Conservation (phyloP, 1,140 invertebrate species). For the Bactericera cockerelli region DNA sequence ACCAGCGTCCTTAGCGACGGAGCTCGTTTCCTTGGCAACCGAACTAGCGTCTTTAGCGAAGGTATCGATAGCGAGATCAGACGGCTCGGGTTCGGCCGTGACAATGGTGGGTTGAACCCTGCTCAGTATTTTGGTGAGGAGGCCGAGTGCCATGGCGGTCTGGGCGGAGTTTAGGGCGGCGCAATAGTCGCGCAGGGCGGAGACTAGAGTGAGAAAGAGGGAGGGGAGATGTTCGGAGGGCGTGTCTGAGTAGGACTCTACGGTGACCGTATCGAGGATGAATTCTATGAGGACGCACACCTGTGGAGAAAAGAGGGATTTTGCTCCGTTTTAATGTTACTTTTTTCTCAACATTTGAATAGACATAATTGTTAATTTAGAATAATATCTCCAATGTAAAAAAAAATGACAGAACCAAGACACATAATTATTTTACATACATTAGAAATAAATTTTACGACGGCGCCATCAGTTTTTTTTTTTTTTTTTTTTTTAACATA, state of each 20-base stretch:
- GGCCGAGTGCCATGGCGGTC: constrained; percentile 42
- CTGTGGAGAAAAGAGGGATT: constrained; percentile 34
- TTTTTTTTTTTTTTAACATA: no score
- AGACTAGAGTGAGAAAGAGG: constrained; percentile 48
- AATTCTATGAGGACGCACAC: constrained; percentile 59
- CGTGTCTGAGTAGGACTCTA: constrained; percentile 64
- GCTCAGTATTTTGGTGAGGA: constrained; percentile 59
- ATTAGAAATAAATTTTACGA: no score
- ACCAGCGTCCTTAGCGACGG: no score
- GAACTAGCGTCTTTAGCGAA: no score
- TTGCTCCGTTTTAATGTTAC: no score
- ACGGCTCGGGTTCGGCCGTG: background rate
- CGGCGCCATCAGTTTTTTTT: no score
- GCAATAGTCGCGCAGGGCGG: constrained; percentile 40
- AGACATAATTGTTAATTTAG: no score
- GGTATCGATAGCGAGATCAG: background rate
- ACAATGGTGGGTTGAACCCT: constrained; percentile 46
- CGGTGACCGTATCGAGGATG: constrained; percentile 57
- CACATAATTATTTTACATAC: no score
- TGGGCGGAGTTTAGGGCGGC: constrained; percentile 42
- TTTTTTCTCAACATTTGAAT: no score
- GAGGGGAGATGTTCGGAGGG: constrained; percentile 63
- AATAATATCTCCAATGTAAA: no score
- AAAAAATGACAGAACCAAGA: no score
- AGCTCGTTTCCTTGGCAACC: no score